These are phyloP conservation scores for Procambarus clarkii DNA, from an alignment of 1,140 invertebrate genomes.

Conservation along the genomic window DNA sequence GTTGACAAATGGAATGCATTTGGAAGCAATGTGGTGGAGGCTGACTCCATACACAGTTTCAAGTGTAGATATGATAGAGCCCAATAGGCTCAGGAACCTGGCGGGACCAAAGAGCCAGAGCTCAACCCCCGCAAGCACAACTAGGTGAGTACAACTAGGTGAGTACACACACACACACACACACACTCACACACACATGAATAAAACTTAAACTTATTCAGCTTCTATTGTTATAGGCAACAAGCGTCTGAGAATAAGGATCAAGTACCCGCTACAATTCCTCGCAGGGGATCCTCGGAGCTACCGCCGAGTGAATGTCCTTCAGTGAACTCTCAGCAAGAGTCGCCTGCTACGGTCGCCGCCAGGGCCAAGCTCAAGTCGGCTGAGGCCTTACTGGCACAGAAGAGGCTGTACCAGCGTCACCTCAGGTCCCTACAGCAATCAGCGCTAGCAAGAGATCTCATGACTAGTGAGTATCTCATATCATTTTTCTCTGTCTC, in stretches of 20 bases:
- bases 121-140: too few relatives aligned
- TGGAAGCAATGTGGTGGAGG: too few relatives aligned
- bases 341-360: slow-evolving; percentile 41
- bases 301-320: neutral
- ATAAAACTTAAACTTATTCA: too few relatives aligned
- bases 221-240: slow-evolving; percentile 27
- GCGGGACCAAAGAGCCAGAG: too few relatives aligned
- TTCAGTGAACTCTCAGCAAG: slow-evolving; percentile 4
- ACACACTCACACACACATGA: too few relatives aligned
- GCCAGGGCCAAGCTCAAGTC: slow-evolving; percentile 60
- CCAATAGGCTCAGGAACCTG: too few relatives aligned
- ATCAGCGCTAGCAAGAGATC: slow-evolving; percentile 52
- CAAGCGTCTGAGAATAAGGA: slow-evolving; percentile 53
- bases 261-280: neutral
- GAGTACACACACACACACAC: neutral
- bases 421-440: slow-evolving; percentile 57
- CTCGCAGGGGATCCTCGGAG: neutral
- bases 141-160: too few relatives aligned
- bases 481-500: too few relatives aligned
- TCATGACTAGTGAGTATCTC: slow-evolving; percentile 55
- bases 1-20: too few relatives aligned
- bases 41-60: too few relatives aligned
- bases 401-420: slow-evolving; percentile 60
- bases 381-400: slow-evolving; percentile 55
- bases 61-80: too few relatives aligned